Evolutionary conservation across 2,113 vertebrate species (phyloP).

Genomic region (Cololabis saira): DNA sequence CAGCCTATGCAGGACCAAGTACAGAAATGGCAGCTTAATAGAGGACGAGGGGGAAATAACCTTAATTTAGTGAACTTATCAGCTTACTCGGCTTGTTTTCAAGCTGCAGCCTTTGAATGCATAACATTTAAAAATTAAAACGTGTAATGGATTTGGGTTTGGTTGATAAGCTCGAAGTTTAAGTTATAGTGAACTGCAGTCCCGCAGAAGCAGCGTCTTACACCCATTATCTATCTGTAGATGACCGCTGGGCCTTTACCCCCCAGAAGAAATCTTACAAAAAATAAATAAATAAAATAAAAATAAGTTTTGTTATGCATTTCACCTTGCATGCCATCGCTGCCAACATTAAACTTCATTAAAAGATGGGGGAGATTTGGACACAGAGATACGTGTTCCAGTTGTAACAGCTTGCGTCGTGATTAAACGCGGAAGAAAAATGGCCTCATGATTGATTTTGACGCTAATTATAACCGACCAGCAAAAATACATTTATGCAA

Average conservation of each 20-base stretch:
- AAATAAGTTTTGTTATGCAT: slow-evolving; percentile 62
- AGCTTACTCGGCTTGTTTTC: no score
- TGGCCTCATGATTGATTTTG: slow-evolving; percentile 92
- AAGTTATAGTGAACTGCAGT: no score
- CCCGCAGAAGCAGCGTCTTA: background rate
- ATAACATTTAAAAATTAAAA: no score
- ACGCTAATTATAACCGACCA: slow-evolving; percentile 93
- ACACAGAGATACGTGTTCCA: slow-evolving; percentile 84
- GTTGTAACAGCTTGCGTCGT: slow-evolving; percentile 91
- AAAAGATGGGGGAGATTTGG: slow-evolving; percentile 77
- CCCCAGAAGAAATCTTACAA: slow-evolving; percentile 48
- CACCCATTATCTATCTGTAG: slow-evolving; percentile 51
- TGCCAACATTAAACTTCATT: slow-evolving; percentile 65
- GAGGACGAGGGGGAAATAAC: background rate
- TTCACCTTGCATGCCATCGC: slow-evolving; percentile 66
- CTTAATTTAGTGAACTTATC: no score
- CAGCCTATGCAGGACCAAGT: slow-evolving; percentile 3
- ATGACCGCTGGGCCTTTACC: slow-evolving; percentile 70
- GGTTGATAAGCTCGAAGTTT: no score
- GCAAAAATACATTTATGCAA: slow-evolving; percentile 96
- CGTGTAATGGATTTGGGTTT: no score
- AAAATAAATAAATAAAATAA: slow-evolving; percentile 17
- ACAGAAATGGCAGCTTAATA: background rate
- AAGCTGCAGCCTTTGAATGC: no score
- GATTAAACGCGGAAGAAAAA: slow-evolving; percentile 96